These are phyloP conservation scores for Steinernema carpocapsae DNA, from an alignment of 2,888 invertebrate genomes.

Conservation along the genomic window DNA sequence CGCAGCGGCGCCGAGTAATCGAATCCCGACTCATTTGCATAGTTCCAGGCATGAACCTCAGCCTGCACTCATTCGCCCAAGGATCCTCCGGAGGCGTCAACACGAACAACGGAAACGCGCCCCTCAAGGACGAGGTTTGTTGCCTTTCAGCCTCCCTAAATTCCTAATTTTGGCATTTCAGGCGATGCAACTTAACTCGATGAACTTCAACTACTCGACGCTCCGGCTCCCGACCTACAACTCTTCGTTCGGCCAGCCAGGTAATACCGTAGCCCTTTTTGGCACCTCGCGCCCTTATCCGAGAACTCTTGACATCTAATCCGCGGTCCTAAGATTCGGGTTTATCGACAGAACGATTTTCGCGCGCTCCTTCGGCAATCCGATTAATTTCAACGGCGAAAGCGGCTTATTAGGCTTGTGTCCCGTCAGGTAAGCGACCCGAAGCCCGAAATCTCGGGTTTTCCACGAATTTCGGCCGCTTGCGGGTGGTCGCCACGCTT, in stretches of 20 bases:
- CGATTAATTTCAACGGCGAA: constrained; percentile 9
- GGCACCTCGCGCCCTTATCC: no score
- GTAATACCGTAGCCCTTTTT: constrained; percentile 10
- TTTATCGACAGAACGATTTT: constrained; percentile 24
- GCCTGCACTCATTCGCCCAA: constrained; percentile 22
- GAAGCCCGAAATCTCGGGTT: not conserved
- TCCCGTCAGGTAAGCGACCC: not conserved
- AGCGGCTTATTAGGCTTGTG: not conserved
- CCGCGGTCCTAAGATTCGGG: not conserved
- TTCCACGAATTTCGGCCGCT: not conserved
- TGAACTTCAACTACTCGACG: constrained; percentile 25
- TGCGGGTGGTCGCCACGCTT: constrained; percentile 19
- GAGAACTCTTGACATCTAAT: not conserved
- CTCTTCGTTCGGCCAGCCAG: constrained; percentile 23
- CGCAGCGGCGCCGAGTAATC: not conserved
- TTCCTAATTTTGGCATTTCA: not conserved
- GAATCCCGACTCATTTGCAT: constrained; percentile 6
- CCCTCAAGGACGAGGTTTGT: constrained; percentile 8
- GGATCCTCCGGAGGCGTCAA: constrained; percentile 14
- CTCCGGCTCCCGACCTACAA: constrained; percentile 23
- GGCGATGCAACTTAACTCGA: constrained; percentile 21
- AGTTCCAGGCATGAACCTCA: constrained; percentile 16
- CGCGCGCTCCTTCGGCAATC: constrained; percentile 6
- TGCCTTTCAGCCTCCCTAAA: not conserved
- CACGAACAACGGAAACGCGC: not conserved